Conservation (phyloP, 2,888 invertebrate species). For the Macrostomum cliftonense region DNA sequence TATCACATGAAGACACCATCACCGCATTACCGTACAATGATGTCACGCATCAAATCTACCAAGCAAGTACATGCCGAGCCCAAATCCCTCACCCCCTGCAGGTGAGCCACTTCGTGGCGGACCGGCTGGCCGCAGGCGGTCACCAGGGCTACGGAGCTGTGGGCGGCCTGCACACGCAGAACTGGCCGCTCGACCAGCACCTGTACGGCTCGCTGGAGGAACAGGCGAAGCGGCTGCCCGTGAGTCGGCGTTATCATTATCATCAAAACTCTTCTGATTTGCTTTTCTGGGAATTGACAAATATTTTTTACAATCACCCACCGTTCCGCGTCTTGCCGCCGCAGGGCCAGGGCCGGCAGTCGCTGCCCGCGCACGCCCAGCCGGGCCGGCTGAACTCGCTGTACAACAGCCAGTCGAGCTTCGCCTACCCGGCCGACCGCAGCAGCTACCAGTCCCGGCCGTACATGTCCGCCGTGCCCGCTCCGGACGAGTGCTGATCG, state of each 20-base stretch:
- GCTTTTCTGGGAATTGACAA: too few species aligned
- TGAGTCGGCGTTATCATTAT: too few species aligned
- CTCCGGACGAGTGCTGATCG: too few species aligned
- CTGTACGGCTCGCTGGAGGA: slow-evolving; percentile 23
- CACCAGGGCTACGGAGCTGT: slow-evolving; percentile 35
- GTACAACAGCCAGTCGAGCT: slow-evolving; percentile 34
- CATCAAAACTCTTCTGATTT: too few species aligned
- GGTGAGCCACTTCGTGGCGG: slow-evolving; percentile 15
- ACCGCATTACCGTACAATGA: too few species aligned
- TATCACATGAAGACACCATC: too few species aligned
- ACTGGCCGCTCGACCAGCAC: slow-evolving; percentile 29
- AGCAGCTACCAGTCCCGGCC: slow-evolving; percentile 24
- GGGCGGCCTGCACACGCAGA: slow-evolving; percentile 32
- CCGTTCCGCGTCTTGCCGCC: too few species aligned
- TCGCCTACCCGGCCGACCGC: slow-evolving; percentile 28
- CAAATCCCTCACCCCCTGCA: background rate
- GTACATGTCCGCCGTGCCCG: slow-evolving; percentile 21
- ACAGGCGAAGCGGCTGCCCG: slow-evolving; percentile 21
- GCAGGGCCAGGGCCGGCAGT: slow-evolving; percentile 28
- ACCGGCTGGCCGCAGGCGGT: slow-evolving; percentile 29
- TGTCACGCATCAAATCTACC: too few species aligned
- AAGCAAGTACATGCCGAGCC: too few species aligned
- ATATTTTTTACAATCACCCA: too few species aligned
- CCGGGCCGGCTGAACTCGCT: slow-evolving; percentile 27
- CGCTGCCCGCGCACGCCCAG: slow-evolving; percentile 24